Conservation (phyloP, 2,113 vertebrate genomes). For the Chaetura pelagica region DNA sequence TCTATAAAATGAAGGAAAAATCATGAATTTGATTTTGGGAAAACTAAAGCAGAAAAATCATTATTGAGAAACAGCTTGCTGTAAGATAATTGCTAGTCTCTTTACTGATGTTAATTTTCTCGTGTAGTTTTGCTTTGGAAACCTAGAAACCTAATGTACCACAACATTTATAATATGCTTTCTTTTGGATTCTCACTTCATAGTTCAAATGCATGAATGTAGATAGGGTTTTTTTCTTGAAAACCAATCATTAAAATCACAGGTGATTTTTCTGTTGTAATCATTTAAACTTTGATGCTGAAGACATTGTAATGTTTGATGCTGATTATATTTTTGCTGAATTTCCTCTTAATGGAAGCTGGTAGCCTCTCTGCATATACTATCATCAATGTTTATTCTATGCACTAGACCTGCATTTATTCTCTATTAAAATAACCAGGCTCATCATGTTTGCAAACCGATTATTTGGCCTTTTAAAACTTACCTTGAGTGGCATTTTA, state of each 20-base stretch:
- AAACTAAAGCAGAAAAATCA: slow-evolving; percentile 11
- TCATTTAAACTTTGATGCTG: not conserved
- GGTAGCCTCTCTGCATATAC: not conserved
- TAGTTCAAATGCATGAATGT: not conserved
- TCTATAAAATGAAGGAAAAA: slow-evolving; percentile 4
- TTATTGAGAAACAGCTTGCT: slow-evolving; percentile 53
- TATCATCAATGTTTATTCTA: not conserved
- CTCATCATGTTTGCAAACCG: not conserved
- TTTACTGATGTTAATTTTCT: slow-evolving; percentile 45
- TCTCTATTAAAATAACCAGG: not conserved
- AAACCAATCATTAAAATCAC: not conserved
- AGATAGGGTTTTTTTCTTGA: not conserved
- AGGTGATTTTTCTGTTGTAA: not conserved
- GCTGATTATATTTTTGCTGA: not conserved
- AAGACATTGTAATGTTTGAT: not conserved
- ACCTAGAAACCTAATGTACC: slow-evolving; percentile 36
- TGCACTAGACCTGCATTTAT: not conserved
- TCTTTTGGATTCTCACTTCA: not conserved
- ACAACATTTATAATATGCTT: slow-evolving; percentile 42
- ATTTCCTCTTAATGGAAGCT: not conserved
- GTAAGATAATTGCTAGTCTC: slow-evolving; percentile 44
- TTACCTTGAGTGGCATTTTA: not conserved
- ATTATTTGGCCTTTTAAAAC: not conserved
- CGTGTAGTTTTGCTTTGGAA: slow-evolving; percentile 41
- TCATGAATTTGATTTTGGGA: not conserved